Evolutionary conservation across 2,113 vertebrate species (phyloP).

Genomic region (Rhinogobius similis): DNA sequence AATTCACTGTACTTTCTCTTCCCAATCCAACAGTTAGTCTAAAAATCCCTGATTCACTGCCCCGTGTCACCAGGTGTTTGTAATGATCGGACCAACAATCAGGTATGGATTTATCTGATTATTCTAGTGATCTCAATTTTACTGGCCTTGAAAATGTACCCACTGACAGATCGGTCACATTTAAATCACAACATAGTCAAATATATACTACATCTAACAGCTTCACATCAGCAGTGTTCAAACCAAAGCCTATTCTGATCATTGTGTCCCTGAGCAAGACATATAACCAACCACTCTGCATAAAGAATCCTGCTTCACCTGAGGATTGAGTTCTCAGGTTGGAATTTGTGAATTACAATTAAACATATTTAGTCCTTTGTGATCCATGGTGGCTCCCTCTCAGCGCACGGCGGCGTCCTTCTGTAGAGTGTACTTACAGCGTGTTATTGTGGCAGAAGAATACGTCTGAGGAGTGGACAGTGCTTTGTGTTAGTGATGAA

Average conservation of each 20-base stretch:
- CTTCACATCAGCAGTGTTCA: background rate
- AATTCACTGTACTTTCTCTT: no score
- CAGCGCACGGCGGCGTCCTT: background rate
- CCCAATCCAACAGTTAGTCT: no score
- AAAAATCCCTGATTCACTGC: no score
- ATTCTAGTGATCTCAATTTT: no score
- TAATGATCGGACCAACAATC: no score
- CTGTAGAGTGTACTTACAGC: slow-evolving; percentile 19
- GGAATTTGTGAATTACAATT: background rate
- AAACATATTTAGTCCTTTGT: background rate
- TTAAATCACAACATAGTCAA: no score
- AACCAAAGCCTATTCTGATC: background rate
- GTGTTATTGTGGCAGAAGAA: slow-evolving; percentile 38
- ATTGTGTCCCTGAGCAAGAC: background rate
- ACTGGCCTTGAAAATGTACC: no score
- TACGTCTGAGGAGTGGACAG: slow-evolving; percentile 36
- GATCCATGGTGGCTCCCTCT: background rate
- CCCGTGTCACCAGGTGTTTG: no score
- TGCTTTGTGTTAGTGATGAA: slow-evolving; percentile 64
- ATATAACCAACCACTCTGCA: background rate
- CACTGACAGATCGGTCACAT: no score
- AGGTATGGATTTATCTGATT: no score
- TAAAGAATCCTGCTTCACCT: background rate
- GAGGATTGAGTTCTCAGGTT: background rate
- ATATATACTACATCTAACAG: no score